phyloP scores from a whole-genome alignment of 2,888 invertebrate species.

The Tipula unca region DNA sequence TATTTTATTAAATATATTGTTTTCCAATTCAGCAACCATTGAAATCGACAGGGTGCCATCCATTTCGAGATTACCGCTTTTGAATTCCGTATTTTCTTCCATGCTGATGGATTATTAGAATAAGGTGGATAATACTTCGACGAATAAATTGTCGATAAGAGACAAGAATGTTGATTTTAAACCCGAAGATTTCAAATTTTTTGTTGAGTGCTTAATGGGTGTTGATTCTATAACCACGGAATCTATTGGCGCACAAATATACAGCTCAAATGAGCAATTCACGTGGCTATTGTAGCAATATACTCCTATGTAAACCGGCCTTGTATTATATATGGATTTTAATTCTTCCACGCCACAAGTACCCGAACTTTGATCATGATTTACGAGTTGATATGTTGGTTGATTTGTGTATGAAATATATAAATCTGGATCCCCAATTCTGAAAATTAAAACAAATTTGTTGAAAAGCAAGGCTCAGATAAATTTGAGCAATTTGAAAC shows the following conservation, averaged over 20 bases:
- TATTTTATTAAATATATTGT: background rate
- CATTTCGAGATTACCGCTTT: background rate
- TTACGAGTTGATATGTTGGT: background rate
- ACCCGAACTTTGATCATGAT: background rate
- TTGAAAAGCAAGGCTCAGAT: background rate
- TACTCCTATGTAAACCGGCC: background rate
- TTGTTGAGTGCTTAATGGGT: background rate
- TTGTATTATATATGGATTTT: background rate
- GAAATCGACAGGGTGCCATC: background rate
- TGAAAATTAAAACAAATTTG: background rate
- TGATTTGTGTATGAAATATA: background rate
- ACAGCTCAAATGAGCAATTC: background rate
- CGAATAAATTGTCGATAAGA: background rate
- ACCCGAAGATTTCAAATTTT: background rate
- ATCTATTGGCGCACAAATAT: background rate
- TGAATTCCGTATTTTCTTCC: background rate
- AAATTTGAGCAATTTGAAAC: background rate
- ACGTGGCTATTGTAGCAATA: background rate
- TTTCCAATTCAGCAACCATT: background rate
- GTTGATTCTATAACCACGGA: background rate
- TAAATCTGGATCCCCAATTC: constrained; percentile 16
- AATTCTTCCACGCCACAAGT: background rate
- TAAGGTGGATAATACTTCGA: background rate
- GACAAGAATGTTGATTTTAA: background rate
- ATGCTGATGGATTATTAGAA: background rate